Base-by-base conservation (phyloP, 2,797 vertebrate species). In the Nyctalus aviator region DNA sequence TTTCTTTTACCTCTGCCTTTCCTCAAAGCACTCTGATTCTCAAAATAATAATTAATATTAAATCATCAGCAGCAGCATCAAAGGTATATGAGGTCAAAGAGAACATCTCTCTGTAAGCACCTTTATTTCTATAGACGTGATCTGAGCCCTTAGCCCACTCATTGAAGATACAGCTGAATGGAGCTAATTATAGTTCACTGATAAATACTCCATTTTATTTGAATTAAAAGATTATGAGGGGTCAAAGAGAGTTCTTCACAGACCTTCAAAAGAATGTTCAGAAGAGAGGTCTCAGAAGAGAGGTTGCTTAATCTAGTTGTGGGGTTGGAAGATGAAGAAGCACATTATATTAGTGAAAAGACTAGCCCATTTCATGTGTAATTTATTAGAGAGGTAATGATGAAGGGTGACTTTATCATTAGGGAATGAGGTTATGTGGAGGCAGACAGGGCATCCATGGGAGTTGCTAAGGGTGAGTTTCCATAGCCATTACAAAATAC, bases 141-240 rank as follows among this genome's bases (percentile, higher is more conserved):
- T 32, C 27, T 1, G 21, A 32, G 27, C 3, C 3, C 5, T 7
- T 14, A 0, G 21, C 0, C 18, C 1, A 2, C 25, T 23, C 68
- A 11, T n/a, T 30, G 68, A 37, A 12, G 27, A 14, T 17, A 0
- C 7, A 6, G 44, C 44, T 18, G 32, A 30, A 25, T 20, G n/a
- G 17, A 21, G 17, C 76, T 12, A 14, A 30, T 25, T 17, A 5
- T 10, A 14, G 41, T n/a, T 23, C 32, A 14, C 37, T 17, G 72
- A 23, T 6, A 2, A 35, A 10, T 20, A 14, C 8, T 21, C 11
- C 69, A 27, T 11, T 66, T 75, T 27, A 10, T 1, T 0, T 35
- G 20, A 14, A 32, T 6, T 2, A 44, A 55, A 66, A 64, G 27
- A 44, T 44, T 14, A 27, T 15, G 7, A 73, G 30, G 32, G 5